Conservation (phyloP, 2,113 vertebrate species). For the Cromileptes altivelis region DNA sequence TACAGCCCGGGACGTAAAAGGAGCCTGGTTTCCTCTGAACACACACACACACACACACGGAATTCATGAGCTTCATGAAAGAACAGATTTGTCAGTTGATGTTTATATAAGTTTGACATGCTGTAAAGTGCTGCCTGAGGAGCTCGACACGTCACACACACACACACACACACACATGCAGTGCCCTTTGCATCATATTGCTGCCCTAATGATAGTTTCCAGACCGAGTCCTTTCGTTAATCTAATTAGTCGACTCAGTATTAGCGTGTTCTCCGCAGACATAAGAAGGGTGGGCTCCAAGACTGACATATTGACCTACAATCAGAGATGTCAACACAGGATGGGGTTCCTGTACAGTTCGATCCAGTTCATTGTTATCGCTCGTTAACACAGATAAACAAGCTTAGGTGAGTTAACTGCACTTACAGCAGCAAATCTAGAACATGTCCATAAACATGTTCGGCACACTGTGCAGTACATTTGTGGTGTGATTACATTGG, state of each 20-base stretch:
- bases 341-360: neutral
- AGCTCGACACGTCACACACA: neutral
- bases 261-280: slow-evolving; percentile 11
- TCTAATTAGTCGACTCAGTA: slow-evolving; percentile 39
- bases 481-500: neutral
- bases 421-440: neutral
- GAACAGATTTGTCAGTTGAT: slow-evolving; percentile 30
- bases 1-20: neutral
- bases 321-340: neutral
- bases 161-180: neutral
- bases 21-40: neutral
- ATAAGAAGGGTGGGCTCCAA: neutral
- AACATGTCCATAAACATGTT: neutral
- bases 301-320: slow-evolving; percentile 51
- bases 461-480: neutral
- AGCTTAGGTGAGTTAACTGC: neutral
- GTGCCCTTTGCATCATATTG: neutral
- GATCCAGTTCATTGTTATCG: neutral
- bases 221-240: neutral
- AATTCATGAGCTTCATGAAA: slow-evolving; percentile 40
- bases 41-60: neutral
- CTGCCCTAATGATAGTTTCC: neutral
- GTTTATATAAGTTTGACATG: slow-evolving; percentile 18
- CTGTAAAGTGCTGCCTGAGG: slow-evolving; percentile 4
- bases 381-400: neutral